Evolutionary conservation across 2,797 vertebrate species (phyloP).

Genomic region (Basileuterus tristriatus): DNA sequence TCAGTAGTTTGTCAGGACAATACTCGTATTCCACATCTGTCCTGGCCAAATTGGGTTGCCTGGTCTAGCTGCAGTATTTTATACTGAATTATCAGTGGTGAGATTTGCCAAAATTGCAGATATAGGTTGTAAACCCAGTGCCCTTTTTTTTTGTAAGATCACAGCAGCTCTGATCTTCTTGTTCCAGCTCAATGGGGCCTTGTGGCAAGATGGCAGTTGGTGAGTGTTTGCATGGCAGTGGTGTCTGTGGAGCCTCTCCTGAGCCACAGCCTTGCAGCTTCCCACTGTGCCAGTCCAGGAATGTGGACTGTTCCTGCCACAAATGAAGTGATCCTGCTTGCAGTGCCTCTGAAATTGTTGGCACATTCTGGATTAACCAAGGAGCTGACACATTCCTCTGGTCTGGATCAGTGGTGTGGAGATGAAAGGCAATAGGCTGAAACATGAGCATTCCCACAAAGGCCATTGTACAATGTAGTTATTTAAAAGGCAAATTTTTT

Average conservation of each 20-base stretch:
- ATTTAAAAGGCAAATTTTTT: not conserved
- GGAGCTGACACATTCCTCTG: not conserved
- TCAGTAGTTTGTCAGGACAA: not conserved
- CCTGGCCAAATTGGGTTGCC: not conserved
- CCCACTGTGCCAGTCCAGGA: not conserved
- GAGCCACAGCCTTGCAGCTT: not conserved
- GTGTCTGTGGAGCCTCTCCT: not conserved
- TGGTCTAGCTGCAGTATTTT: not conserved
- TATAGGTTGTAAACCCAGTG: not conserved
- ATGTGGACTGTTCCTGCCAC: not conserved
- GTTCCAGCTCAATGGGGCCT: not conserved
- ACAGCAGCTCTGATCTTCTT: not conserved
- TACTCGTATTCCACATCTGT: not conserved
- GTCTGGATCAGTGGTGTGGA: not conserved
- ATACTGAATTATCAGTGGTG: not conserved
- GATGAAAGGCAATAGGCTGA: not conserved
- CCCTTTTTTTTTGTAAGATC: not conserved
- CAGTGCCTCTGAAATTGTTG: not conserved
- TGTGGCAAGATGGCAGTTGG: accelerated
- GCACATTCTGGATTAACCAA: not conserved
- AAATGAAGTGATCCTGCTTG: not conserved
- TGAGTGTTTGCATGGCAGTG: not conserved
- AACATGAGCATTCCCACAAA: not conserved
- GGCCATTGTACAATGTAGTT: not conserved
- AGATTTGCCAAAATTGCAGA: not conserved